Conservation (phyloP, 2,113 vertebrate species). For the Vanacampus margaritifer region DNA sequence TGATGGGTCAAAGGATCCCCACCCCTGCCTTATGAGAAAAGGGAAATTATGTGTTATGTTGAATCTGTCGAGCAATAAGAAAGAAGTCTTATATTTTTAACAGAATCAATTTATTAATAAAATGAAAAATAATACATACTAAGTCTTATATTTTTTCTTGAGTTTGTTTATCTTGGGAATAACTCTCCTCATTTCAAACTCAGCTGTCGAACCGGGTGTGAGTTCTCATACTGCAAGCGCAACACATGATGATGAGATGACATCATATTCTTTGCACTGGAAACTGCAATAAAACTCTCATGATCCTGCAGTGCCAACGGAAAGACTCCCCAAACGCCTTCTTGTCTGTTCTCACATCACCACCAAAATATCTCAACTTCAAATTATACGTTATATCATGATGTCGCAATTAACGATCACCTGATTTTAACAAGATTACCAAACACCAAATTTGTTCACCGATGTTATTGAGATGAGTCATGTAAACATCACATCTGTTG, state of each 20-base stretch:
- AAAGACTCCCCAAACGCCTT: slow-evolving; percentile 11
- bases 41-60: background rate
- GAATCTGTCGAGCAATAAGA: background rate
- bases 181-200: slow-evolving; percentile 40
- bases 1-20: background rate
- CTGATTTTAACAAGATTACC: background rate
- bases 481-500: background rate
- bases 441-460: background rate
- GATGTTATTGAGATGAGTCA: background rate
- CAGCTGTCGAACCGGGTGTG: slow-evolving; percentile 55
- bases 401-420: background rate
- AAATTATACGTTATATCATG: background rate
- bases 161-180: slow-evolving; percentile 41
- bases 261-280: slow-evolving; percentile 51
- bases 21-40: background rate
- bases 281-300: slow-evolving; percentile 52
- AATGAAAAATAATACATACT: slow-evolving; percentile 7
- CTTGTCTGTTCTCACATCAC: slow-evolving; percentile 25
- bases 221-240: slow-evolving; percentile 42
- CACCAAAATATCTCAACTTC: slow-evolving; percentile 13
- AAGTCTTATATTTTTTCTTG: background rate
- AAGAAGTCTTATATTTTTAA: slow-evolving; percentile 34
- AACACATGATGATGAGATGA: slow-evolving; percentile 66
- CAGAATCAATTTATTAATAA: slow-evolving; percentile 54
- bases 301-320: slow-evolving; percentile 16